Evolutionary conservation across 1,140 invertebrate species (phyloP).

Genomic region (Brachionus manjavacas): DNA sequence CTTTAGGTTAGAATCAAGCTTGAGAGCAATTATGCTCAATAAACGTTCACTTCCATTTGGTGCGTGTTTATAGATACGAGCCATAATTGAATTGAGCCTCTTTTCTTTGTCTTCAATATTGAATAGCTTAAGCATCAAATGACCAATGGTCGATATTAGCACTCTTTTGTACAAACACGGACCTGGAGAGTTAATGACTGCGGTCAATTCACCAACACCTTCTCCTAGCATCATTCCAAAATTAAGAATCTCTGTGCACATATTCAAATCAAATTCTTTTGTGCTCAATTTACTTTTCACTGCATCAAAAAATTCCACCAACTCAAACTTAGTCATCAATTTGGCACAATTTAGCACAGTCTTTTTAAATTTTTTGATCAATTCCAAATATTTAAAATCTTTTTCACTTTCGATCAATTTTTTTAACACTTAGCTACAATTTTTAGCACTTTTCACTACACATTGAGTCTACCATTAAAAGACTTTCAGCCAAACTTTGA

Average conservation of each 20-base stretch:
- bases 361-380: not conserved
- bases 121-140: not conserved
- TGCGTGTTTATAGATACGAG: not conserved
- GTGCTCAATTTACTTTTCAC: not conserved
- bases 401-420: not conserved
- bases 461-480: not conserved
- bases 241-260: not conserved
- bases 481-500: not conserved
- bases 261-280: not conserved
- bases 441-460: not conserved
- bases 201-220: not conserved
- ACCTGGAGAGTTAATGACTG: not conserved
- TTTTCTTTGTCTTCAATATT: constrained; percentile 6
- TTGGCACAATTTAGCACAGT: not conserved
- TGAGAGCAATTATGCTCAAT: not conserved
- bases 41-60: not conserved
- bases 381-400: not conserved
- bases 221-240: not conserved
- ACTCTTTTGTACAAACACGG: not conserved
- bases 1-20: not conserved
- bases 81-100: not conserved
- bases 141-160: not conserved
- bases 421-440: not conserved
- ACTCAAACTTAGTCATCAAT: not conserved
- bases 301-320: not conserved